Evolutionary conservation across 2,797 vertebrate genomes (phyloP).

Genomic region (Schizothorax lantsangensis): DNA sequence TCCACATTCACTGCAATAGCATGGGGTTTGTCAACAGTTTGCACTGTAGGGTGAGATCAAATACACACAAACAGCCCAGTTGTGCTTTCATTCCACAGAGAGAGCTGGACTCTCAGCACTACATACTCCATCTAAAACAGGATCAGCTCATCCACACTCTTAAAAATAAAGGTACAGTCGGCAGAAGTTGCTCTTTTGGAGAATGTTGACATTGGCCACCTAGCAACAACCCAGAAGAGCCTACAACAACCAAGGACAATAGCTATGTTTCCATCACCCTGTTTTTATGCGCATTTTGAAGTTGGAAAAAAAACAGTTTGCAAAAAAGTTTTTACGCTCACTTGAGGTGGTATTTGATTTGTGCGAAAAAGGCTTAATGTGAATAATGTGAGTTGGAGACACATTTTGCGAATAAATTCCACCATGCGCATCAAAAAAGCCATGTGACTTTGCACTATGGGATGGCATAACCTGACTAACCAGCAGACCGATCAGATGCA

Average conservation of each 20-base stretch:
- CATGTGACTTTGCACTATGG: too few relatives aligned
- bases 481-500: too few relatives aligned
- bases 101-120: conserved; percentile 5
- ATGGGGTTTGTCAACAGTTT: conserved; percentile 42
- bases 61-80: conserved; percentile 30
- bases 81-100: conserved; percentile 28
- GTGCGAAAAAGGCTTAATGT: too few relatives aligned
- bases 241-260: neutral
- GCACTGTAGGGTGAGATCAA: conserved; percentile 38
- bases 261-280: too few relatives aligned
- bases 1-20: conserved; percentile 10
- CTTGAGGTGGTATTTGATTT: too few relatives aligned
- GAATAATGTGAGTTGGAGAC: too few relatives aligned
- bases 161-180: neutral
- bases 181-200: neutral
- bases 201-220: neutral
- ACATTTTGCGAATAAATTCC: neutral
- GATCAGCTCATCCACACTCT: neutral
- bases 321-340: too few relatives aligned
- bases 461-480: too few relatives aligned
- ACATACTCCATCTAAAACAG: neutral
- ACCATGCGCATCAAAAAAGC: too few relatives aligned
- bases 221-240: neutral
- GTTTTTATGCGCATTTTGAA: too few relatives aligned
- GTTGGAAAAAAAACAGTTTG: too few relatives aligned